phyloP scores from a whole-genome alignment of 2,797 vertebrate species.

The Phoeniculus purpureus region DNA sequence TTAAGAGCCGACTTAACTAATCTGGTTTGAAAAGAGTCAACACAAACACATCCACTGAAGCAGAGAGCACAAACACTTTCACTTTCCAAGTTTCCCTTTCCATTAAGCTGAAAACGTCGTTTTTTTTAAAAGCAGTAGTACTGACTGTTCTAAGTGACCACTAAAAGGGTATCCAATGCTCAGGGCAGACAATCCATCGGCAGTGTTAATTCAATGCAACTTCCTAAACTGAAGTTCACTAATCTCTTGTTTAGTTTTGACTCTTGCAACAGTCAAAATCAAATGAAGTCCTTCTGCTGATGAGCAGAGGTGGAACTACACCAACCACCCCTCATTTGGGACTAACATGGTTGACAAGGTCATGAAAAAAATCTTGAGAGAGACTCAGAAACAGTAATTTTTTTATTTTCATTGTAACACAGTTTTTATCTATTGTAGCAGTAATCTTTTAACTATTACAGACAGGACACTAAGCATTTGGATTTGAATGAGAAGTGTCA shows the following conservation, averaged over 20 bases:
- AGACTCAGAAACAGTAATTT: background rate
- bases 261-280: background rate
- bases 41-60: background rate
- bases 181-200: background rate
- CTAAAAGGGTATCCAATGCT: background rate
- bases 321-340: background rate
- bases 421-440: background rate
- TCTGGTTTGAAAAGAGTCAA: background rate
- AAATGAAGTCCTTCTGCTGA: background rate
- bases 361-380: background rate
- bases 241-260: background rate
- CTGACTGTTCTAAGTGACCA: background rate
- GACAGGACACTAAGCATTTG: background rate
- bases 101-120: background rate
- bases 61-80: background rate
- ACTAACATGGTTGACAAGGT: background rate
- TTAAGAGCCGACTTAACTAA: background rate
- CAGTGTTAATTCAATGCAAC: rapidly evolving
- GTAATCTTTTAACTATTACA: background rate
- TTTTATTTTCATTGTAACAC: background rate
- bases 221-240: background rate
- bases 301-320: background rate
- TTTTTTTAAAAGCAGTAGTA: background rate
- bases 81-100: background rate
- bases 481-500: background rate